Base-by-base conservation (phyloP, 2,888 invertebrate species). In the Chirona hameri region DNA sequence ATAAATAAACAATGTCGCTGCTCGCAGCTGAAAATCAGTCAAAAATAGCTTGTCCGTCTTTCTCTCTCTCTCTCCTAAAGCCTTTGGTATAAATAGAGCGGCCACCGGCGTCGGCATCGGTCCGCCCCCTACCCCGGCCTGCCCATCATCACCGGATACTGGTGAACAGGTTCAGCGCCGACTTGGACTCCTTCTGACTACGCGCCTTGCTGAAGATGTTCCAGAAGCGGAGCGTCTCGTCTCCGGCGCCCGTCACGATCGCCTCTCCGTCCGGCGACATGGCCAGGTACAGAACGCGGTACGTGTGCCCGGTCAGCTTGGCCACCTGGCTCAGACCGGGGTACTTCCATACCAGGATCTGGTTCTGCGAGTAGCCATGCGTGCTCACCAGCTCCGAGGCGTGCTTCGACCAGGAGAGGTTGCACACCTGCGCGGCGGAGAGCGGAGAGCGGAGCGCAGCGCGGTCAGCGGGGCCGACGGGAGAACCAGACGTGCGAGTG, bases 321-420 rank as follows among this genome's bases (percentile, higher is more conserved):
- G 98, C 98, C 84, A 99, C 97, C 90, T 97, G 98, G 39, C 96
- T 96, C 85, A 99, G 90, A 84, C 96, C 96, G 0, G 99, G 99
- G 89, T 99, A 99, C 88, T 99, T 98, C 99, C 99, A 99, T 7
- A 99, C 97, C 65, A 99, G 90, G 85, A 99, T 98, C 90, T 99
- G 99, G 89, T 99, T 98, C 89, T 98, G 98, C 31, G 98, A 98
- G 89, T 99, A 99, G 24, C 99, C 99, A 88, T 99, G 99, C 0
- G 98, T 99, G 86, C 97, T 97, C 83, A 98, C 99, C 88, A 99
- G 89, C 90, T 99, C 99, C 84, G 97, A 97, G 84, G 97, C 96
- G 90, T 99, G 98, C 87, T 98, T 98, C 48, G 98, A 98, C 99
- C 99, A 99, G 72, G 98, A 98, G 86, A 99, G 90, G 90, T 99